Conservation (phyloP, 2,113 vertebrate genomes). For the Aleadryas rufinucha region DNA sequence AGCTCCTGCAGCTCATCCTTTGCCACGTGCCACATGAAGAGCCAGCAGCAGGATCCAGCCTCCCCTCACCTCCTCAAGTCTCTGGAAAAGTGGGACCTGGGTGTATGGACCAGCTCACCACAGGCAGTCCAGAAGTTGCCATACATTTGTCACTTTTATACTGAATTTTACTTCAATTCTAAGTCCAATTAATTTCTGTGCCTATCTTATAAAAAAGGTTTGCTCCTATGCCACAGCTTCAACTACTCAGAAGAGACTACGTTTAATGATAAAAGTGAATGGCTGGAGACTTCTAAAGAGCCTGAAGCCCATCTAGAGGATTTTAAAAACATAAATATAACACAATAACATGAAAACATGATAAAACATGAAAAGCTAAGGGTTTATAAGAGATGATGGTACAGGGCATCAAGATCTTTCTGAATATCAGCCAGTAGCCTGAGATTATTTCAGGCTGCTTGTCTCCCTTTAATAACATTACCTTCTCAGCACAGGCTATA, state of each 20-base stretch:
- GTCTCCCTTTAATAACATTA: not conserved
- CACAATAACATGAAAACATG: not conserved
- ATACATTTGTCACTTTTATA: not conserved
- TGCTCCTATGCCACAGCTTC: not conserved
- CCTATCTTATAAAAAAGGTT: not conserved
- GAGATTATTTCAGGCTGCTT: not conserved
- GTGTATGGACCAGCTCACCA: rapidly evolving
- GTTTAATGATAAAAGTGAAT: not conserved
- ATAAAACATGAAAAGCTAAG: not conserved
- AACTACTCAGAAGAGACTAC: not conserved
- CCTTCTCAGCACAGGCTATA: not conserved
- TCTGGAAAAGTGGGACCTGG: not conserved
- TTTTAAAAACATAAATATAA: not conserved
- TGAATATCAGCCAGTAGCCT: not conserved
- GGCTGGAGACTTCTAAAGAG: not conserved
- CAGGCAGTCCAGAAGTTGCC: not conserved
- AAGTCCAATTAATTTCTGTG: not conserved
- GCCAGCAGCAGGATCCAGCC: not conserved
- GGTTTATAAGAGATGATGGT: not conserved
- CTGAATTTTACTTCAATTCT: no score
- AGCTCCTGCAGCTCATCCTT: not conserved
- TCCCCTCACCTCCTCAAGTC: no score
- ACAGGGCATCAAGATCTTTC: not conserved
- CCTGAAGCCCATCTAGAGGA: not conserved
- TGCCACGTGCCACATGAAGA: rapidly evolving